A percentile compares a stretch with the other conserved stretches of the same genome.
Evolutionary conservation across 2,797 vertebrate genomes (phyloP).

Genomic region (Sebastes vulpes): DNA sequence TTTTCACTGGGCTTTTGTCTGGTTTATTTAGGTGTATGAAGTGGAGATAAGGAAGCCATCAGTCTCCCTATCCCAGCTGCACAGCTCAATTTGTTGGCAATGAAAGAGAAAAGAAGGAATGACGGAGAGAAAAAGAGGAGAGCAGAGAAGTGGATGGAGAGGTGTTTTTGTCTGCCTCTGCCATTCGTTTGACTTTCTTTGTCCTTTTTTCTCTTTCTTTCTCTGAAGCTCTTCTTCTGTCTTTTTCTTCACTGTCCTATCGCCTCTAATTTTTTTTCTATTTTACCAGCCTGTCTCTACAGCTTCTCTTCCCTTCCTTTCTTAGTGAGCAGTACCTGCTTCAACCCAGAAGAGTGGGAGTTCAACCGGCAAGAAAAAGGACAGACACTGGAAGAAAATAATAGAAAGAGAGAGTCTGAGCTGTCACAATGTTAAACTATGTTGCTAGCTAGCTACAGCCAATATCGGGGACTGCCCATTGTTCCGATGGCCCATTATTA

Average conservation of each 20-base stretch:
- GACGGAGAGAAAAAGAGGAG: background rate
- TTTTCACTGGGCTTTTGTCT: conserved; percentile 20
- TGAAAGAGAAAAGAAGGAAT: conserved; percentile 24
- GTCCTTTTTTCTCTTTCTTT: background rate
- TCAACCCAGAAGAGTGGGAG: background rate
- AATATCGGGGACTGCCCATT: background rate
- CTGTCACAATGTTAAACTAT: background rate
- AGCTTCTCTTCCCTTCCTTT: background rate
- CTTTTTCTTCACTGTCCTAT: background rate
- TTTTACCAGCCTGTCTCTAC: background rate
- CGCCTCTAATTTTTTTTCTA: background rate
- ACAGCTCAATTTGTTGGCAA: conserved; percentile 32
- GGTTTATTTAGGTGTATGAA: conserved; percentile 43
- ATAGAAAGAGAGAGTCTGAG: background rate
- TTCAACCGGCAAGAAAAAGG: background rate
- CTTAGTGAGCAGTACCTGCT: background rate
- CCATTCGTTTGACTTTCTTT: conserved; percentile 1
- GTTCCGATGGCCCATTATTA: background rate
- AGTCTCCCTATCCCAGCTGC: conserved; percentile 22
- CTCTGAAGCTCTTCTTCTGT: background rate
- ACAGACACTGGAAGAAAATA: background rate
- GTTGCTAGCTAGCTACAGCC: background rate
- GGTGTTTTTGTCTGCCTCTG: conserved; percentile 3
- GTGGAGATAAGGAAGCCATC: conserved; percentile 63
- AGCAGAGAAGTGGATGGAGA: background rate